Evolutionary conservation across 2,888 invertebrate genomes (phyloP).

Genomic region (Agonopterix arenella): DNA sequence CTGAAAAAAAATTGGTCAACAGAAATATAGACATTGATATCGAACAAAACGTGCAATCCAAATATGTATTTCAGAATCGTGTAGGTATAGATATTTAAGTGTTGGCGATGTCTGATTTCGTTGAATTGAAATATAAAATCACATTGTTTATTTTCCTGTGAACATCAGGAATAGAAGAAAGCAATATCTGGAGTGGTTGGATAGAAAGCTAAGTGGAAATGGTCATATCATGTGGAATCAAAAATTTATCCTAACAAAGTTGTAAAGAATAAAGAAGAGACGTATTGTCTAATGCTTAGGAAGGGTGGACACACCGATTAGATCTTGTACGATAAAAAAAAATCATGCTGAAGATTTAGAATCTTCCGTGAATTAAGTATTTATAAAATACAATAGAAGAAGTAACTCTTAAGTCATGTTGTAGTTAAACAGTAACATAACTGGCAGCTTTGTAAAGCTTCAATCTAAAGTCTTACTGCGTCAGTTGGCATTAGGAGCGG

Average conservation of each 20-base stretch:
- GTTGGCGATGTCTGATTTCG: slow-evolving; percentile 8
- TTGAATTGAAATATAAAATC: slow-evolving; percentile 2
- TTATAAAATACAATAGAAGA: slow-evolving; percentile 65
- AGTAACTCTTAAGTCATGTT: slow-evolving; percentile 39
- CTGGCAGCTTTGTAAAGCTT: slow-evolving; percentile 37
- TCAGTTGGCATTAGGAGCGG: slow-evolving; percentile 20
- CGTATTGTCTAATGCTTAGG: slow-evolving; percentile 56
- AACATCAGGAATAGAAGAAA: slow-evolving; percentile 43
- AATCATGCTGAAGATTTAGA: slow-evolving; percentile 64
- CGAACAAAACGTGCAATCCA: slow-evolving; percentile 55
- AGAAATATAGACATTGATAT: slow-evolving; percentile 31
- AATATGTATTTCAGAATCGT: slow-evolving; percentile 32
- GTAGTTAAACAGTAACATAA: slow-evolving; percentile 40
- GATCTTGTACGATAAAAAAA: slow-evolving; percentile 53
- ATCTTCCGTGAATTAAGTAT: slow-evolving; percentile 67
- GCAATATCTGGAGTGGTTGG: slow-evolving; percentile 57
- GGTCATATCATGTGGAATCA: slow-evolving; percentile 72
- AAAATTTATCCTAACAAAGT: slow-evolving; percentile 57
- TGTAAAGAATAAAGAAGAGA: slow-evolving; percentile 51
- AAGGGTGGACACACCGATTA: slow-evolving; percentile 57
- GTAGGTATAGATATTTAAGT: slow-evolving; percentile 23
- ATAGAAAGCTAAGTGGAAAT: slow-evolving; percentile 52
- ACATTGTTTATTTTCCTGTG: slow-evolving; percentile 30
- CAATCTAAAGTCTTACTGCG: slow-evolving; percentile 2
- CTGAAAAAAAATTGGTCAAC: slow-evolving; percentile 30